These are phyloP conservation scores for Nomada flava DNA, from an alignment of 2,888 invertebrate genomes.

Conservation along the genomic window DNA sequence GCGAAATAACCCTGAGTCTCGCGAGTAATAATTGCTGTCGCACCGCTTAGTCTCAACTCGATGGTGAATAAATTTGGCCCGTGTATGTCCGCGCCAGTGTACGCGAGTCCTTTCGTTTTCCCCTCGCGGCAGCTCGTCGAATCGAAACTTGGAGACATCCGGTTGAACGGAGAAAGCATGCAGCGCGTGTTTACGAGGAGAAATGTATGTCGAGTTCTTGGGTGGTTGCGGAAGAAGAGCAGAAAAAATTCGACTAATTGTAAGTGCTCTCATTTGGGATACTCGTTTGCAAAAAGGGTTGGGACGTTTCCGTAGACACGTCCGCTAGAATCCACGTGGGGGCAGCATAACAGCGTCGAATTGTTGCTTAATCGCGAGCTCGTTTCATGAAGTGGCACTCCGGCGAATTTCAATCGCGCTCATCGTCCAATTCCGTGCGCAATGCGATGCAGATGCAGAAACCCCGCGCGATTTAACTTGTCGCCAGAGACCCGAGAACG, in stretches of 20 bases:
- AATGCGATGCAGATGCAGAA: conserved; percentile 56
- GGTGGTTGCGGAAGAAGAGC: background rate
- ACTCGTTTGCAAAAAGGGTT: background rate
- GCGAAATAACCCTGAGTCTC: conserved; percentile 33
- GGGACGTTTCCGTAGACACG: background rate
- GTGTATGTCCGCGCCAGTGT: background rate
- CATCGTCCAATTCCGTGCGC: conserved; percentile 38
- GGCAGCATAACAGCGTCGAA: conserved; percentile 8
- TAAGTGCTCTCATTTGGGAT: too few relatives aligned
- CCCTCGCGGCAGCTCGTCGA: background rate
- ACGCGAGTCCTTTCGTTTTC: background rate
- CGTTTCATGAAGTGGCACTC: conserved; percentile 33
- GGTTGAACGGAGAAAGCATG: too few relatives aligned
- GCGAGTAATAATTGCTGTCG: conserved; percentile 57
- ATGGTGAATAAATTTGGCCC: conserved; percentile 14
- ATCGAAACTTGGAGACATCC: background rate
- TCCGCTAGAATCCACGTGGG: background rate
- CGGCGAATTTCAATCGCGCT: conserved; percentile 50
- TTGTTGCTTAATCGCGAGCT: conserved; percentile 51
- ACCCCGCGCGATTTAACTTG: conserved; percentile 55
- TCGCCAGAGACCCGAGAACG: conserved; percentile 2
- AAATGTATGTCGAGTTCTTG: background rate
- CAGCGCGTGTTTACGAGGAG: background rate
- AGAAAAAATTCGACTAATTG: background rate
- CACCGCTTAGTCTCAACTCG: conserved; percentile 19